A percentile compares a stretch with the other conserved stretches of the same genome.
phyloP scores from a whole-genome alignment of 2,888 invertebrate species.

The Apantesis nais region DNA sequence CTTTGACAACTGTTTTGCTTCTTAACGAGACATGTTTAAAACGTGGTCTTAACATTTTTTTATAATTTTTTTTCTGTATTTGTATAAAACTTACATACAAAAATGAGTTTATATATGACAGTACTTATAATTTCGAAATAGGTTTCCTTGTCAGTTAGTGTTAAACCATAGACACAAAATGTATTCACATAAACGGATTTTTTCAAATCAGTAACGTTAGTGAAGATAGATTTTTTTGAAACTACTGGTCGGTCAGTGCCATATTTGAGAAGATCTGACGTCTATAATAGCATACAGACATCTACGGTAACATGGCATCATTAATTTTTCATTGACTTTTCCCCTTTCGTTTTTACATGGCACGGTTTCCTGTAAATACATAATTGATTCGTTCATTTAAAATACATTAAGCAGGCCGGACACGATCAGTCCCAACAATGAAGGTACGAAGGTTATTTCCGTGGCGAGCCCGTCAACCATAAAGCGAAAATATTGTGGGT shows the following conservation, averaged over 20 bases:
- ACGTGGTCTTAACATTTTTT: background rate
- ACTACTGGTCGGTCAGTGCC: background rate
- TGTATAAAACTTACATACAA: background rate
- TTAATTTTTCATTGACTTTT: slow-evolving; percentile 61
- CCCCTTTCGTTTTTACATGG: slow-evolving; percentile 64
- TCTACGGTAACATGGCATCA: slow-evolving; percentile 55
- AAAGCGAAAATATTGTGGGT: slow-evolving; percentile 30
- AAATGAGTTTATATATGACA: background rate
- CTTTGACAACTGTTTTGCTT: background rate
- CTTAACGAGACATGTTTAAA: background rate
- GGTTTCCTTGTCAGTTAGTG: background rate
- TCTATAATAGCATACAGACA: slow-evolving; percentile 9
- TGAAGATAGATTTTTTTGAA: background rate
- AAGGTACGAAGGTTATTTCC: slow-evolving; percentile 65
- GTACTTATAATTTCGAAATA: background rate
- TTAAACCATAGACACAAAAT: background rate
- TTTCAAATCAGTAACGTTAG: background rate
- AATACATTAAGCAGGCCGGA: slow-evolving; percentile 69
- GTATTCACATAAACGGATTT: background rate
- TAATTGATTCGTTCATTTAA: slow-evolving; percentile 75
- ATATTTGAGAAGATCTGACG: slow-evolving; percentile 10
- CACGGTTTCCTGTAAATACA: slow-evolving; percentile 59
- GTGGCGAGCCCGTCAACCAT: slow-evolving; percentile 41
- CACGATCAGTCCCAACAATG: slow-evolving; percentile 57
- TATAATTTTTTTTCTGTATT: too few relatives aligned